A percentile compares a stretch with the other conserved stretches of the same genome.
Conservation (phyloP, 1,140 invertebrate species). For the Adoxophyes honmai region DNA sequence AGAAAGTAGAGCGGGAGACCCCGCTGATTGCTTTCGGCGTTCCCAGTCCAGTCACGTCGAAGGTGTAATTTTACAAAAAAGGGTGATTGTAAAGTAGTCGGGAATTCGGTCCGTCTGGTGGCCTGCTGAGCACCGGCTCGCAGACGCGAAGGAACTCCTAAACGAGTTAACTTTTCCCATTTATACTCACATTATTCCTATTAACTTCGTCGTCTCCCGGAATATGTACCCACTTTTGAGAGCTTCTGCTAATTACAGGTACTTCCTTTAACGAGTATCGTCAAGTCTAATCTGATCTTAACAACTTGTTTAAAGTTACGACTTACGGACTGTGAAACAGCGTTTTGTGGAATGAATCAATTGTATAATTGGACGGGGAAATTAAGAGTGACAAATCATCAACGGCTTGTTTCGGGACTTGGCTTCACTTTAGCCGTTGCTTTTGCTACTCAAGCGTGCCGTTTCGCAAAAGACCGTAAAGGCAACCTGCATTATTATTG, state of each 20-base stretch:
- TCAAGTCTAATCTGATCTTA: conserved; percentile 14
- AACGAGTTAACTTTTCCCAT: conserved; percentile 68
- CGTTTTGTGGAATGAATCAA: background rate
- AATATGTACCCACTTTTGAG: conserved; percentile 36
- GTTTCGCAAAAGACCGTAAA: no score
- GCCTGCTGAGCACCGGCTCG: conserved; percentile 27
- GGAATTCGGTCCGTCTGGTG: conserved; percentile 33
- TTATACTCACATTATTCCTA: conserved; percentile 63
- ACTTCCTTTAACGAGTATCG: conserved; percentile 14
- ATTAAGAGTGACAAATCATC: no score
- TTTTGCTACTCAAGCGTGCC: no score
- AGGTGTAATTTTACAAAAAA: conserved; percentile 58
- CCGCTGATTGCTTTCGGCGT: conserved; percentile 26
- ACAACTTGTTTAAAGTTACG: conserved; percentile 10
- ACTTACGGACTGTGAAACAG: background rate
- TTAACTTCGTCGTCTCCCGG: conserved; percentile 44
- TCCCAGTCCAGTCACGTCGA: conserved; percentile 42
- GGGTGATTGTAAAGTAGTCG: conserved; percentile 50
- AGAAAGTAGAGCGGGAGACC: conserved; percentile 21
- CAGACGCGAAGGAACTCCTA: conserved; percentile 43
- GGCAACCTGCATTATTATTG: no score
- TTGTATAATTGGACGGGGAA: background rate
- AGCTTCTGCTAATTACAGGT: conserved; percentile 11
- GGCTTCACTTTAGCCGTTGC: no score
- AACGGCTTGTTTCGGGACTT: no score